phyloP scores from a whole-genome alignment of 2,888 invertebrate species.

The Dicranocentrus wangi region DNA sequence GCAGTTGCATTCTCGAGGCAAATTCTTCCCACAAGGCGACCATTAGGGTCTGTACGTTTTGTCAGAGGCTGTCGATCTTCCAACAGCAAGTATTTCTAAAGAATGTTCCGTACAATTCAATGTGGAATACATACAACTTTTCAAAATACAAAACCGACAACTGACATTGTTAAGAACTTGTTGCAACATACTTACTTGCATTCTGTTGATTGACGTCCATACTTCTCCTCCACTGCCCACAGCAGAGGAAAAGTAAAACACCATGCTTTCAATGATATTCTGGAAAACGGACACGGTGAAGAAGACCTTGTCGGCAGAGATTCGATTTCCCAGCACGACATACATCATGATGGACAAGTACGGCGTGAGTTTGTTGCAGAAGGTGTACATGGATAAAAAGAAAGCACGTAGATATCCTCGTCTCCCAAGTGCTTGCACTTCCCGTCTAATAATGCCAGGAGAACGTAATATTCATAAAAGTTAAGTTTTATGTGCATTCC shows the following conservation, averaged over 20 bases:
- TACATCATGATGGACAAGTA: constrained; percentile 68
- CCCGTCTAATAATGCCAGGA: constrained; percentile 76
- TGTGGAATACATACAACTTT: background rate
- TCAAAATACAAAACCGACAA: background rate
- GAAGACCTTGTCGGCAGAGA: constrained; percentile 81
- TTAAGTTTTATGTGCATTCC: background rate
- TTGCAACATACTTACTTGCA: constrained; percentile 34
- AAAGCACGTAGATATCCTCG: constrained; percentile 81
- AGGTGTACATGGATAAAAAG: constrained; percentile 80
- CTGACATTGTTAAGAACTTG: background rate
- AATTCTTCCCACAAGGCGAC: background rate
- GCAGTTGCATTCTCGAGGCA: constrained; percentile 40
- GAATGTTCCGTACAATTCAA: background rate
- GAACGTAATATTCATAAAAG: background rate
- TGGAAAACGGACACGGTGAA: constrained; percentile 67
- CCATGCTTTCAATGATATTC: constrained; percentile 63
- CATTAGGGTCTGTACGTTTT: constrained; percentile 12
- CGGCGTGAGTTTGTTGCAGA: constrained; percentile 78
- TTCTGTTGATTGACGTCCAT: constrained; percentile 55
- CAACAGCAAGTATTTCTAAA: constrained; percentile 49
- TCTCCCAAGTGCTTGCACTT: constrained; percentile 81
- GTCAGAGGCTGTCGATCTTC: constrained; percentile 46
- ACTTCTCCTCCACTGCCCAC: constrained; percentile 75
- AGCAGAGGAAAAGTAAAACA: constrained; percentile 63
- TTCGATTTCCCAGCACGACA: constrained; percentile 67